A percentile compares a stretch with the other conserved stretches of the same genome.
Evolutionary conservation across 2,888 invertebrate species (phyloP).

Genomic region (Leptogaster cylindrica): DNA sequence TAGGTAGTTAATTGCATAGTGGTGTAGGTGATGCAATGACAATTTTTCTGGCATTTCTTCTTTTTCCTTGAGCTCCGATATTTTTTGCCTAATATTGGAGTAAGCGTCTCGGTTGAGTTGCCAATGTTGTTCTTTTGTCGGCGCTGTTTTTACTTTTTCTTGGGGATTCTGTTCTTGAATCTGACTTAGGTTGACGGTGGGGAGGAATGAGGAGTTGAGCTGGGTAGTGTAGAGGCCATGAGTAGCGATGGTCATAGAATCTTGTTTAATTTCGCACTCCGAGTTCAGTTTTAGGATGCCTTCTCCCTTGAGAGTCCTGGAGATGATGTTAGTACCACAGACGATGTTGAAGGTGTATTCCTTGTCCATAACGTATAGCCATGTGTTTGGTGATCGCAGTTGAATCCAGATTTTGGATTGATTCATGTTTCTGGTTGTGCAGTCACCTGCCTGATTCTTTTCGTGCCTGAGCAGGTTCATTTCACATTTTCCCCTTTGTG

Average conservation of each 20-base stretch:
- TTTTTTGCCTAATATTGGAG: neutral
- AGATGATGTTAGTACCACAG: neutral
- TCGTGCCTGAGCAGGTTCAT: neutral
- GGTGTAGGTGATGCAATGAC: neutral
- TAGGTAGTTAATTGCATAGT: neutral
- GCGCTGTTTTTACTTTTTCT: too few relatives aligned
- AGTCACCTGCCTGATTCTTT: neutral
- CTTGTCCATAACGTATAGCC: constrained; percentile 6
- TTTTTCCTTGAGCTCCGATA: neutral
- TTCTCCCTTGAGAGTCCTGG: neutral
- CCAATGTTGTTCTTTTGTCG: neutral
- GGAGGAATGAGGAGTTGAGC: neutral
- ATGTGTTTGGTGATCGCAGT: too few relatives aligned
- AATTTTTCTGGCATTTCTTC: neutral
- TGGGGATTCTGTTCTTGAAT: too few relatives aligned
- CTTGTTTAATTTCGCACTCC: constrained; percentile 7
- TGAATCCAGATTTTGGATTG: neutral
- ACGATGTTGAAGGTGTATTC: neutral
- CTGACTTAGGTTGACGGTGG: neutral
- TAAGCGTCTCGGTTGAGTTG: neutral
- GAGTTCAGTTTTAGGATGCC: neutral
- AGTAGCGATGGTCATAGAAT: neutral
- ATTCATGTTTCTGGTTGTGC: neutral
- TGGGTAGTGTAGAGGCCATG: neutral
- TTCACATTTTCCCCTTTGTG: too few relatives aligned